A percentile compares a stretch with the other conserved stretches of the same genome.
Evolutionary conservation across 1,140 invertebrate species (phyloP).

Genomic region (Brachionus paranguensis): DNA sequence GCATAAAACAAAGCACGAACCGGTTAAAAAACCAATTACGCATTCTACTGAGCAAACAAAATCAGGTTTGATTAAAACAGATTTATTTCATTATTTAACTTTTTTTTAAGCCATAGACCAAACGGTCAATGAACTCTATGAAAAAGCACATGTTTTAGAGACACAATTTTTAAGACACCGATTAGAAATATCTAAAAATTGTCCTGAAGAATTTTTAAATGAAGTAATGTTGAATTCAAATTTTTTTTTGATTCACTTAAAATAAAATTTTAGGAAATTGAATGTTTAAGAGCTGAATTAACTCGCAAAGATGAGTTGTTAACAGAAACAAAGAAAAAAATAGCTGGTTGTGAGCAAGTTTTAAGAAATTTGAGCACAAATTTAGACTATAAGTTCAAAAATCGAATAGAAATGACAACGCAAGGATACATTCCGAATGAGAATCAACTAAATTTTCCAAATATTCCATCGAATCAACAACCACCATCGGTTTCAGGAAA

Average conservation of each 20-base stretch:
- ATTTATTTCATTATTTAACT: background rate
- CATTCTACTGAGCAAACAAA: conserved; percentile 13
- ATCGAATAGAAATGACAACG: conserved; percentile 27
- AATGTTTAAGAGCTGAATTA: conserved; percentile 8
- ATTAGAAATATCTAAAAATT: conserved; percentile 4
- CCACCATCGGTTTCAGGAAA: conserved; percentile 14
- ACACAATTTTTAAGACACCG: background rate
- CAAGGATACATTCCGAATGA: conserved; percentile 18
- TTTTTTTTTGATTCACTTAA: background rate
- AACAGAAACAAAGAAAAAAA: background rate
- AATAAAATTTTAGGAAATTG: background rate
- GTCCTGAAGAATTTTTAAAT: background rate
- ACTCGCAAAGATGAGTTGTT: background rate
- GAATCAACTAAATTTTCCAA: background rate
- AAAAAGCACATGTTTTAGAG: conserved; percentile 3
- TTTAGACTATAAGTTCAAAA: background rate
- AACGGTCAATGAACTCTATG: background rate
- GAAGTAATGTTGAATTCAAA: background rate
- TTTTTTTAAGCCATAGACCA: background rate
- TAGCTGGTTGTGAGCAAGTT: background rate
- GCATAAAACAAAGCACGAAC: background rate
- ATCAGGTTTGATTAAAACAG: background rate
- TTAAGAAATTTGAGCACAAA: background rate
- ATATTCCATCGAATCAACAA: conserved; percentile 18
- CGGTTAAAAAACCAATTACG: background rate